Evolutionary conservation across 2,113 vertebrate species (phyloP).

Genomic region (Catagonus wagneri): DNA sequence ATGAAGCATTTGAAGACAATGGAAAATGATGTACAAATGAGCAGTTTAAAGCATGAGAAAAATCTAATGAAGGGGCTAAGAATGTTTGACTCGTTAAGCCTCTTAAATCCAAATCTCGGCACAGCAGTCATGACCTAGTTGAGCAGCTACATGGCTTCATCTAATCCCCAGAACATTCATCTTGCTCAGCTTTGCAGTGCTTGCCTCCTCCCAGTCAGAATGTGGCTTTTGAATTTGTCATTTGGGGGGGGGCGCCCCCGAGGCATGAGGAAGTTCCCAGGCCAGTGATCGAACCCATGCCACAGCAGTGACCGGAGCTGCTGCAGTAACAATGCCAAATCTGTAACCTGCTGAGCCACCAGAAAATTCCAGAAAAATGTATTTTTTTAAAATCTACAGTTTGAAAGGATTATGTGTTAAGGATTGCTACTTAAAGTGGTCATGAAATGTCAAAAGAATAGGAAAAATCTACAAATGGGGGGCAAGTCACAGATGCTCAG

Average conservation of each 20-base stretch:
- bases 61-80: slow-evolving; percentile 20
- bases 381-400: too few species aligned
- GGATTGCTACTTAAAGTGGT: too few species aligned
- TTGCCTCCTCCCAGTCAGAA: background rate
- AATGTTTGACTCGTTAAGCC: slow-evolving; percentile 27
- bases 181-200: background rate
- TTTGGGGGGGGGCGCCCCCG: background rate
- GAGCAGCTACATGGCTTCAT: slow-evolving; percentile 36
- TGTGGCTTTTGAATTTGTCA: background rate
- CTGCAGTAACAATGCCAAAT: too few species aligned
- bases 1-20: slow-evolving; percentile 43
- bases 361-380: too few species aligned
- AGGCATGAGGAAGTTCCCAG: too few species aligned
- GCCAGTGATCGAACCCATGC: too few species aligned
- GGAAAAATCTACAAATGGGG: too few species aligned
- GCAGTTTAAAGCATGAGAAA: background rate
- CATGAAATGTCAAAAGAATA: too few species aligned
- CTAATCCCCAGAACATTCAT: background rate
- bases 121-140: background rate
- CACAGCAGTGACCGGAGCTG: too few species aligned
- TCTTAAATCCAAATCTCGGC: slow-evolving; percentile 29
- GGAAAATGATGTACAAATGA: slow-evolving; percentile 2
- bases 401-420: too few species aligned
- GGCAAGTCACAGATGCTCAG: too few species aligned
- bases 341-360: too few species aligned